Percentiles rank a stretch among this genome's conserved stretches.
These are phyloP conservation scores for Sterna hirundo DNA, from an alignment of 2,113 vertebrate species.

Conservation along the genomic window DNA sequence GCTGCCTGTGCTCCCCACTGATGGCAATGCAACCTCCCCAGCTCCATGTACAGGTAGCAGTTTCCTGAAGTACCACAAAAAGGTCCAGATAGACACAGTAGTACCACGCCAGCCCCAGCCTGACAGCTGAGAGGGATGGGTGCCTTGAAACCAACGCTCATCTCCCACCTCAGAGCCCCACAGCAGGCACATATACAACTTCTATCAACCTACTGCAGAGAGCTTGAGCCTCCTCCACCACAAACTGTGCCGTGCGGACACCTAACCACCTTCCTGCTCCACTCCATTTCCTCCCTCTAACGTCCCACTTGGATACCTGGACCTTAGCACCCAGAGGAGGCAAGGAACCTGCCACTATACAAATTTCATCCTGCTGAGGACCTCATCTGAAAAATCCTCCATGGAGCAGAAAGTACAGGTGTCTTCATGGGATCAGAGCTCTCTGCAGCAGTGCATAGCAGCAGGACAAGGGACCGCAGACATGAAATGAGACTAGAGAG, in stretches of 20 bases:
- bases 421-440: background rate
- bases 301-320: background rate
- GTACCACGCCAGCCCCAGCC: background rate
- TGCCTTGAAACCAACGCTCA: background rate
- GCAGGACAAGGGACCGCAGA: background rate
- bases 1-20: background rate
- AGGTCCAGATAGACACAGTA: background rate
- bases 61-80: background rate
- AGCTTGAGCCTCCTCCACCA: background rate
- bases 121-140: background rate
- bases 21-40: accelerated
- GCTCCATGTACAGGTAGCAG: accelerated
- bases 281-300: background rate
- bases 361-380: background rate
- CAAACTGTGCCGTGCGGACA: background rate
- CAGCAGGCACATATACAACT: background rate
- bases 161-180: background rate
- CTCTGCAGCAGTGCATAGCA: background rate
- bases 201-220: background rate
- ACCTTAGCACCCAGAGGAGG: background rate
- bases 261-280: background rate
- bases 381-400: background rate
- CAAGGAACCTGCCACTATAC: background rate
- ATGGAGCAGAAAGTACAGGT: background rate
- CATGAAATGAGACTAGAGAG: background rate